A percentile compares a stretch with the other conserved stretches of the same genome.
Evolutionary conservation across 2,797 vertebrate genomes (phyloP).

Genomic region (Hapalemur alaotrensis): DNA sequence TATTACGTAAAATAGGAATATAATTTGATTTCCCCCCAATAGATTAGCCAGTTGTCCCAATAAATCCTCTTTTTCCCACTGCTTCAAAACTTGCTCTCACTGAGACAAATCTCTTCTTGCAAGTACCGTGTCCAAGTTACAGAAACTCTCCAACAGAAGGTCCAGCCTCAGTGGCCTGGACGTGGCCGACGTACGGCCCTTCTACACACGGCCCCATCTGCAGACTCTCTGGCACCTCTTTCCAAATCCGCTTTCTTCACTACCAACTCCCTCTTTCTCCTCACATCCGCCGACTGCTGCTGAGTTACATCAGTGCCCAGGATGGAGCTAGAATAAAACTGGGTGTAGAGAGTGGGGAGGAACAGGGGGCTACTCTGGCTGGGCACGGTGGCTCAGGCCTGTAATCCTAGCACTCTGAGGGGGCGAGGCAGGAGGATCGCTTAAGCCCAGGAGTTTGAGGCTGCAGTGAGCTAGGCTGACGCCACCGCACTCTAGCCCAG

Average conservation of each 20-base stretch:
- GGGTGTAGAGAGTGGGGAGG: too few relatives aligned
- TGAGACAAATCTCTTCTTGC: neutral
- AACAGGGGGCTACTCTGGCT: too few relatives aligned
- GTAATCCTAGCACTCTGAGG: too few relatives aligned
- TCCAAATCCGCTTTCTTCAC: neutral
- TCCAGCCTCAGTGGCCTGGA: neutral
- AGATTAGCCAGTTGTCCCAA: neutral
- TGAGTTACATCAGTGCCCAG: too few relatives aligned
- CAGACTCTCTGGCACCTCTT: neutral
- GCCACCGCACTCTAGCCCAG: too few relatives aligned
- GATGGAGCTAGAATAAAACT: neutral
- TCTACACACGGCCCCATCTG: too few relatives aligned
- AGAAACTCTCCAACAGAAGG: neutral
- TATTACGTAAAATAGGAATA: neutral
- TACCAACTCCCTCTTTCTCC: neutral
- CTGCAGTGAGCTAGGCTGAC: too few relatives aligned
- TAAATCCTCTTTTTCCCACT: neutral
- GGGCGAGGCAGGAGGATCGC: too few relatives aligned
- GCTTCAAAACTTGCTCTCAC: neutral
- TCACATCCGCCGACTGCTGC: neutral
- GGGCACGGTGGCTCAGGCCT: too few relatives aligned
- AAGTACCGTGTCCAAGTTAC: accelerated
- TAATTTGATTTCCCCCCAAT: neutral
- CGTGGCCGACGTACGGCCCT: too few relatives aligned
- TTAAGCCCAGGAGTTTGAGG: too few relatives aligned